Base-by-base conservation (phyloP, 2,888 invertebrate species). In the Troides aeacus region DNA sequence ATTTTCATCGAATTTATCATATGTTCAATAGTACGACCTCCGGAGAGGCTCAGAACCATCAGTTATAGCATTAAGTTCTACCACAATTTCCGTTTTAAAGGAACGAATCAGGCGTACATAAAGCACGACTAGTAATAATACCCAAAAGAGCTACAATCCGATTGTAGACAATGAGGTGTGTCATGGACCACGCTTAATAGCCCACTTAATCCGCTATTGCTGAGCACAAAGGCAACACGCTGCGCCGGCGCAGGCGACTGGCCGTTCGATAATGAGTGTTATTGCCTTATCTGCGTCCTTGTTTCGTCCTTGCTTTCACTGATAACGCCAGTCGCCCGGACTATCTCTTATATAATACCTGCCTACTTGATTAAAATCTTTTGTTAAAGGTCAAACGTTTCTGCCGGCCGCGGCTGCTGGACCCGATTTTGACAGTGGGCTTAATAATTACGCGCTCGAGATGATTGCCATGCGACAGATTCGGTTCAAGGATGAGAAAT, bases 241-340 rank as follows among this genome's bases (percentile, higher is more conserved):
- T 72, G 79, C 81, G 79, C 80, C 75, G 76, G 77, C 77, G 77
- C 81, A 58, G 68, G 74, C 72, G 74, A 73, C 70, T 73, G 75
- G 75, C 79, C 84, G 81, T 78, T 80, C 82, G 79, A 82, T 87
- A 88, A 89, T 88, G 80, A 84, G 83, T 81, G 79, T 85, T 88
- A 88, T 90, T 87, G 85, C 84, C 78, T 85, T 88, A 88, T 85
- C 87, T 75, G 77, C 78, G 87, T 88, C 90, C 89, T 90, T 89
- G 86, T 81, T 80, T 73, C 82, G 90, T 88, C 90, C 90, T 91
- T 90, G 88, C 90, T 90, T 92, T 92, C 90, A 90, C 89, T 91
- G 91, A 92, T 92, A 92, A 89, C 87, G 80, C 77, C 74, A 66
- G 73, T 73, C 74, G 74, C 78, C 80, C 80, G 78, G 78, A 80